These are phyloP conservation scores for Diabrotica balteata DNA, from an alignment of 2,888 invertebrate species.

Conservation along the genomic window DNA sequence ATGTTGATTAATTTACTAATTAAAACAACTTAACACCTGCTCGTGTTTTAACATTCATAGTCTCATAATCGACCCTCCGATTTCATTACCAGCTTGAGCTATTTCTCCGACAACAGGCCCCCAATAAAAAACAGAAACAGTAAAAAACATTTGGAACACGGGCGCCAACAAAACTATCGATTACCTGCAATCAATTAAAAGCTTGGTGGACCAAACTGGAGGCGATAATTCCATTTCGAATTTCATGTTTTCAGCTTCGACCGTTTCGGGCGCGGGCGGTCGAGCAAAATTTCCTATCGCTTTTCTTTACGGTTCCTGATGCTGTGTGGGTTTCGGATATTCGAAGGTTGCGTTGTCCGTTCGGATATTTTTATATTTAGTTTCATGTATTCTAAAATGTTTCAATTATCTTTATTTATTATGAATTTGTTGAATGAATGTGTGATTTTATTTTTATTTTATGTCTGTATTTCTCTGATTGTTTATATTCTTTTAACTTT, in stretches of 20 bases:
- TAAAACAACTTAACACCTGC: no score
- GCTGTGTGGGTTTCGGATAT: not conserved
- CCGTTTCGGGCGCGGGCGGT: not conserved
- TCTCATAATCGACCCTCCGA: not conserved
- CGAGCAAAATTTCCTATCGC: conserved; percentile 26
- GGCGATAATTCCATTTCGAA: conserved; percentile 45
- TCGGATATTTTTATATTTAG: not conserved
- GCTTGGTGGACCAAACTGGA: conserved; percentile 26
- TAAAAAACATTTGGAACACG: conserved; percentile 17
- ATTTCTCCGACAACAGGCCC: not conserved
- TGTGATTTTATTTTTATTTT: no score
- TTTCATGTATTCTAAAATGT: no score
- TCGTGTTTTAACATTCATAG: no score
- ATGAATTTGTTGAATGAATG: no score
- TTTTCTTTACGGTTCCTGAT: conserved; percentile 4
- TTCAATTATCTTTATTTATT: no score
- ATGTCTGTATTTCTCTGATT: no score
- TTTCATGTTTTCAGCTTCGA: conserved; percentile 40
- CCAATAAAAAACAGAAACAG: conserved; percentile 1
- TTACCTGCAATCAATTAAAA: conserved; percentile 32
- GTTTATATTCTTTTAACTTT: no score
- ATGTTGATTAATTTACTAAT: no score
- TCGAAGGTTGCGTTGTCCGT: not conserved
- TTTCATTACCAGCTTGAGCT: not conserved
- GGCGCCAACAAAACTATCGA: conserved; percentile 28